Percentiles rank a stretch among this genome's conserved stretches.
Conservation (phyloP, 35 echinoderm and acorn worm genomes). For the Acanthaster planci region DNA sequence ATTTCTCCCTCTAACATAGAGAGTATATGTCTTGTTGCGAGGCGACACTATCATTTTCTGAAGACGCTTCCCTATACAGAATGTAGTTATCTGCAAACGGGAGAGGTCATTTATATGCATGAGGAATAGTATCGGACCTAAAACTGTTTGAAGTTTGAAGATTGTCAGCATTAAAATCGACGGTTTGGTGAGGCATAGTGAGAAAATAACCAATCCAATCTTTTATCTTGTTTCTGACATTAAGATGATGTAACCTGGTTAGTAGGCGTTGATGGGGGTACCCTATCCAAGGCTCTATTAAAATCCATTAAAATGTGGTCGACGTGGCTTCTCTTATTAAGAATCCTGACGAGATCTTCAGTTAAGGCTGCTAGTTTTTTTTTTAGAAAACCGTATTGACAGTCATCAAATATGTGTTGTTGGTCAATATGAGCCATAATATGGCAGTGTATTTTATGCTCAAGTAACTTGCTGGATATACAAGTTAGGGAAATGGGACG, state of each 20-base stretch:
- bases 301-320: conserved; percentile 55
- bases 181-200: too few species aligned
- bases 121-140: not conserved
- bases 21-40: too few species aligned
- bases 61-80: too few species aligned
- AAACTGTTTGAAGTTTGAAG: too few species aligned
- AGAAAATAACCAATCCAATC: too few species aligned
- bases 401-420: conserved; percentile 26
- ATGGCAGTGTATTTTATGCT: conserved; percentile 47
- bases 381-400: conserved; percentile 50
- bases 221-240: not conserved
- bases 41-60: too few species aligned
- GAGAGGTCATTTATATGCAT: not conserved
- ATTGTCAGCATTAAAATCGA: too few species aligned
- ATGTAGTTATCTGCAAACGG: too few species aligned
- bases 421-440: conserved; percentile 61
- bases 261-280: conserved; percentile 13
- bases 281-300: conserved; percentile 32
- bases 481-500: conserved; percentile 19
- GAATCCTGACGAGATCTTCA: too few species aligned
- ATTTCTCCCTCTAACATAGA: too few species aligned
- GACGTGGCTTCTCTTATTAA: conserved; percentile 39
- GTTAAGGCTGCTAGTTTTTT: conserved; percentile 38
- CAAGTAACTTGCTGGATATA: conserved; percentile 45
- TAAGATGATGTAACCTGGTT: not conserved